phyloP scores from a whole-genome alignment of 1,140 invertebrate genomes.

The Micrasema longulum region DNA sequence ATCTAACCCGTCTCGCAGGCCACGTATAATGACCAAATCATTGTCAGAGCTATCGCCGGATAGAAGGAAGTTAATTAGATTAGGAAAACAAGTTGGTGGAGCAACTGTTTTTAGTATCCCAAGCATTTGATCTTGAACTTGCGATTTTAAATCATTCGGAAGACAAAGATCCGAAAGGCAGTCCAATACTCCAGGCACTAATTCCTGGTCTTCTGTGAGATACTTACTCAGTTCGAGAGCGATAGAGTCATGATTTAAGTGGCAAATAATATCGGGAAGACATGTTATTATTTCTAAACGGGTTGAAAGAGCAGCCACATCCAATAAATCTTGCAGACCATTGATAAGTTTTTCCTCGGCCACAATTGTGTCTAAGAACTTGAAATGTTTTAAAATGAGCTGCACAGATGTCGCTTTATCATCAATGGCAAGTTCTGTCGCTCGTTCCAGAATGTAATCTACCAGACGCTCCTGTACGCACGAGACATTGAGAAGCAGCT shows the following conservation, averaged over 20 bases:
- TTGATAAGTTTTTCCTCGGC: slow-evolving; percentile 59
- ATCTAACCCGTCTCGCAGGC: slow-evolving; percentile 60
- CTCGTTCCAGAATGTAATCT: slow-evolving; percentile 61
- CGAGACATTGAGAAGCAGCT: slow-evolving; percentile 61
- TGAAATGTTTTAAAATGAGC: slow-evolving; percentile 63
- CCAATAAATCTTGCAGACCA: slow-evolving; percentile 62
- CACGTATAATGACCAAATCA: slow-evolving; percentile 59
- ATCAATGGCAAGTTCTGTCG: slow-evolving; percentile 60
- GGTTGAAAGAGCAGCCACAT: slow-evolving; percentile 61
- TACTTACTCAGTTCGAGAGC: slow-evolving; percentile 62
- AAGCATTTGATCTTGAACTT: slow-evolving; percentile 62
- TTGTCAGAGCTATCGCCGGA: slow-evolving; percentile 57
- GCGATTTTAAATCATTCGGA: slow-evolving; percentile 60
- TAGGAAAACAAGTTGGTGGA: slow-evolving; percentile 61
- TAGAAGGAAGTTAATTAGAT: slow-evolving; percentile 64
- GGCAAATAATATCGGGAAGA: slow-evolving; percentile 65
- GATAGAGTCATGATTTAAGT: slow-evolving; percentile 62
- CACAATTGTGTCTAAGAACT: slow-evolving; percentile 58
- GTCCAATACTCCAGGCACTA: slow-evolving; percentile 64
- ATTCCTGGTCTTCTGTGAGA: slow-evolving; percentile 60
- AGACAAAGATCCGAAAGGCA: slow-evolving; percentile 64
- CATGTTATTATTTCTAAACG: slow-evolving; percentile 64
- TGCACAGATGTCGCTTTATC: slow-evolving; percentile 61
- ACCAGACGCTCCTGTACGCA: slow-evolving; percentile 62
- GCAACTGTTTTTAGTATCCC: slow-evolving; percentile 58